phyloP scores from a whole-genome alignment of 1,140 invertebrate genomes.

The Diorhabda sublineata region DNA sequence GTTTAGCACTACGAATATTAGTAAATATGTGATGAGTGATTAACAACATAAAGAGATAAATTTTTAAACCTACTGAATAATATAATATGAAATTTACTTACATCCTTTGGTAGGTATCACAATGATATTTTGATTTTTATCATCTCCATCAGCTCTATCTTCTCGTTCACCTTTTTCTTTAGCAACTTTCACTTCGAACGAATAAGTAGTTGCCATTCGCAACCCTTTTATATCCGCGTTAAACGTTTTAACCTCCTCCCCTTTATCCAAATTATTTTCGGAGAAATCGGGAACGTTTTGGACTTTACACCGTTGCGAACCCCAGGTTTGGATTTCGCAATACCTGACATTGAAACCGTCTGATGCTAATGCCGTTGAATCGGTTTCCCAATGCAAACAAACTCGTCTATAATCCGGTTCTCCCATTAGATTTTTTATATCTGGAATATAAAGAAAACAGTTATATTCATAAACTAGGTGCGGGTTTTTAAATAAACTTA shows the following conservation, averaged over 20 bases:
- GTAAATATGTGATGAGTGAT: too few relatives aligned
- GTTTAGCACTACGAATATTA: too few relatives aligned
- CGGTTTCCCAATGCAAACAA: conserved; percentile 60
- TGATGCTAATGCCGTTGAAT: conserved; percentile 37
- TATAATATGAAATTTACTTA: conserved; percentile 50
- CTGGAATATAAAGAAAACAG: conserved; percentile 45
- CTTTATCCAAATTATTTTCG: conserved; percentile 33
- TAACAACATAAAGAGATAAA: too few relatives aligned
- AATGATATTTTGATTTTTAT: conserved; percentile 55
- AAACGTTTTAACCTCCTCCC: conserved; percentile 44
- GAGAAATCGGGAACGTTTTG: conserved; percentile 43
- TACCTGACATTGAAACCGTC: conserved; percentile 62
- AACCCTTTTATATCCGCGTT: conserved; percentile 58
- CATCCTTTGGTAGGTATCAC: conserved; percentile 72
- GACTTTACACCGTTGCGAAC: conserved; percentile 65
- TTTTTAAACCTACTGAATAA: too few relatives aligned
- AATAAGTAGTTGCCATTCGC: conserved; percentile 74
- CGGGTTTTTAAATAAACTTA: too few relatives aligned
- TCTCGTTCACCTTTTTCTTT: conserved; percentile 39
- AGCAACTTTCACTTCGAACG: conserved; percentile 63
- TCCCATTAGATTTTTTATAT: conserved; percentile 62
- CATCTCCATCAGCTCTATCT: conserved; percentile 40
- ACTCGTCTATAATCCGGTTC: conserved; percentile 70
- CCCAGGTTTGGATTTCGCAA: conserved; percentile 72
- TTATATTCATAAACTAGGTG: background rate